Percentiles rank a stretch among this genome's conserved stretches.
These are phyloP conservation scores for Porites cylindrica DNA, from an alignment of 92 coral and sea anemone species.

Conservation along the genomic window DNA sequence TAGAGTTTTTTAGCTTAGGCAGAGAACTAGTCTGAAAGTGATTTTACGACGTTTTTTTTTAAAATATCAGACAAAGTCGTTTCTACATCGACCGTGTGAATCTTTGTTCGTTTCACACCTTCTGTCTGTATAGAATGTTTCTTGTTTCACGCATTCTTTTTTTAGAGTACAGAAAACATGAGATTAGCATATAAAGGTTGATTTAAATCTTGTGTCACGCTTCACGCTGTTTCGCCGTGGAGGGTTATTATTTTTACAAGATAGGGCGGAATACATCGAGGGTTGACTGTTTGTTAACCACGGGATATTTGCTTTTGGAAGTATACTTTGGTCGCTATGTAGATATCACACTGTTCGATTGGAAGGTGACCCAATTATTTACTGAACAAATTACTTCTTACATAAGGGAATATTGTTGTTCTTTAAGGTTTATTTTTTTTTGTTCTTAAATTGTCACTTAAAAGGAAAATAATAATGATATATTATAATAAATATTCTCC, in stretches of 20 bases:
- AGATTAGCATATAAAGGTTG: constrained; percentile 10
- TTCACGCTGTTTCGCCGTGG: not conserved
- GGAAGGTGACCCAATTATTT: constrained; percentile 3
- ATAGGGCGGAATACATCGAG: not conserved
- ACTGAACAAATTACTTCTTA: not conserved
- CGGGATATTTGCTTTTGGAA: not conserved
- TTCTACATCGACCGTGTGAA: not conserved
- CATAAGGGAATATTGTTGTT: not conserved
- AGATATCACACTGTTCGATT: constrained; percentile 5
- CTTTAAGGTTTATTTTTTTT: not conserved
- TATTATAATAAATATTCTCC: too few species aligned
- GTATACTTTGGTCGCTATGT: not conserved
- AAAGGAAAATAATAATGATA: too few species aligned
- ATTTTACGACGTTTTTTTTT: not conserved
- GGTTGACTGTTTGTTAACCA: not conserved
- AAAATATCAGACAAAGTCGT: not conserved
- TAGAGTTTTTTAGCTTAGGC: not conserved
- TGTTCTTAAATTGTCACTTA: too few species aligned
- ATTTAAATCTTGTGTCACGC: constrained; percentile 40
- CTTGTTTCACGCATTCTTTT: not conserved
- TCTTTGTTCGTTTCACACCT: not conserved
- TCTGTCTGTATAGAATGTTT: not conserved
- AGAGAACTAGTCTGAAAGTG: not conserved
- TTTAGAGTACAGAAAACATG: not conserved
- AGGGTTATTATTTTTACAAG: not conserved